phyloP scores from a whole-genome alignment of 2,888 invertebrate species.

The Sinhomidia bicolor region DNA sequence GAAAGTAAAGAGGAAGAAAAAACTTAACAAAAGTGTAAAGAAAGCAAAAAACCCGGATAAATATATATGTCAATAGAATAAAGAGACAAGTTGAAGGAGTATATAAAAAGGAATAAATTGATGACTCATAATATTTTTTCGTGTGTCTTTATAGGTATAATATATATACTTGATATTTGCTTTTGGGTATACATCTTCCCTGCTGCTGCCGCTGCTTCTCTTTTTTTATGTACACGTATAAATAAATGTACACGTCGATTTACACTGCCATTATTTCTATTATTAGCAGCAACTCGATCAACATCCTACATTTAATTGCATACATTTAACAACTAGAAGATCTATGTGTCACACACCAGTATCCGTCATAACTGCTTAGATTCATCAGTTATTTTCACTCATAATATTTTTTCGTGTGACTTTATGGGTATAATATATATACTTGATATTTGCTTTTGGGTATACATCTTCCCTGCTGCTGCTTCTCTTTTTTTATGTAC shows the following conservation, averaged over 20 bases:
- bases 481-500: not conserved
- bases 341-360: no score
- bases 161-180: not conserved
- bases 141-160: not conserved
- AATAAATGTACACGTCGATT: not conserved
- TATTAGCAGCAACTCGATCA: not conserved
- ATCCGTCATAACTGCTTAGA: no score
- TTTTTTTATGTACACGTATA: not conserved
- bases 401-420: conserved; percentile 36
- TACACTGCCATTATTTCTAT: conserved; percentile 25
- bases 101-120: conserved; percentile 51
- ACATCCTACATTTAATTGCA: not conserved
- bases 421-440: no score
- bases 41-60: conserved; percentile 63
- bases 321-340: no score
- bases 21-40: conserved; percentile 59
- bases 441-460: not conserved
- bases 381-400: no score
- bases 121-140: conserved; percentile 60
- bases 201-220: not conserved
- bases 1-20: conserved; percentile 19
- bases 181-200: not conserved
- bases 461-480: no score
- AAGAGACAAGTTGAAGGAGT: conserved; percentile 33
- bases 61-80: conserved; percentile 58